Conservation (phyloP, 1,140 invertebrate species). For the Philaenus spumarius region DNA sequence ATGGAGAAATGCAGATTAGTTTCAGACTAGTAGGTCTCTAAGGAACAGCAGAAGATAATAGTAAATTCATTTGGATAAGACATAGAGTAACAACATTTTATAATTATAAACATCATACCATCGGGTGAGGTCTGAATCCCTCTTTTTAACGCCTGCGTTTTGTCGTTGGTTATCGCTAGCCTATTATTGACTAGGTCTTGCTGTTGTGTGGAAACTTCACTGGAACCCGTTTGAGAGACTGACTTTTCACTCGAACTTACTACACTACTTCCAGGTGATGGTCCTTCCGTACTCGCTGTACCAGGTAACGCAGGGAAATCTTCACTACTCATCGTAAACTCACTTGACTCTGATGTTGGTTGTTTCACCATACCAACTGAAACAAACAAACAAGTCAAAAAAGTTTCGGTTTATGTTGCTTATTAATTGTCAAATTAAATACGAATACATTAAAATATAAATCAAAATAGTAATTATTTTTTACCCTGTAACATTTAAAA, state of each 20-base stretch:
- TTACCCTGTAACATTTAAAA: too few relatives aligned
- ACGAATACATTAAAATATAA: too few relatives aligned
- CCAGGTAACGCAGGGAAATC: slow-evolving; percentile 93
- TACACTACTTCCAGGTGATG: slow-evolving; percentile 39
- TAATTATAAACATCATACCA: slow-evolving; percentile 57
- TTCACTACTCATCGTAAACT: slow-evolving; percentile 49
- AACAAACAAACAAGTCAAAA: slow-evolving; percentile 33
- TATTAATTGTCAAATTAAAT: too few relatives aligned
- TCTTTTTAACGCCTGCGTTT: slow-evolving; percentile 29
- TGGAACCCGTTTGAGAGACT: slow-evolving; percentile 25
- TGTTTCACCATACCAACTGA: slow-evolving; percentile 94
- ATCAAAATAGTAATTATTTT: too few relatives aligned
- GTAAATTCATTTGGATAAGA: too few relatives aligned
- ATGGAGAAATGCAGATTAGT: too few relatives aligned
- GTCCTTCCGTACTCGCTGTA: slow-evolving; percentile 42
- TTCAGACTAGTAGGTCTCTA: too few relatives aligned
- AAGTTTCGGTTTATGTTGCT: too few relatives aligned
- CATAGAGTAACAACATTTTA: too few relatives aligned
- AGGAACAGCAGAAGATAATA: too few relatives aligned
- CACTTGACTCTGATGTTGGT: slow-evolving; percentile 76
- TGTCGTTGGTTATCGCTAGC: slow-evolving; percentile 15
- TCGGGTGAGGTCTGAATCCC: slow-evolving; percentile 92
- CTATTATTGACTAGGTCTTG: slow-evolving; percentile 1
- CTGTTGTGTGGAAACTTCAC: slow-evolving; percentile 30
- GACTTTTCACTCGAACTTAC: not conserved